phyloP scores from a whole-genome alignment of 2,888 invertebrate species.

The Myopa tessellatipennis region DNA sequence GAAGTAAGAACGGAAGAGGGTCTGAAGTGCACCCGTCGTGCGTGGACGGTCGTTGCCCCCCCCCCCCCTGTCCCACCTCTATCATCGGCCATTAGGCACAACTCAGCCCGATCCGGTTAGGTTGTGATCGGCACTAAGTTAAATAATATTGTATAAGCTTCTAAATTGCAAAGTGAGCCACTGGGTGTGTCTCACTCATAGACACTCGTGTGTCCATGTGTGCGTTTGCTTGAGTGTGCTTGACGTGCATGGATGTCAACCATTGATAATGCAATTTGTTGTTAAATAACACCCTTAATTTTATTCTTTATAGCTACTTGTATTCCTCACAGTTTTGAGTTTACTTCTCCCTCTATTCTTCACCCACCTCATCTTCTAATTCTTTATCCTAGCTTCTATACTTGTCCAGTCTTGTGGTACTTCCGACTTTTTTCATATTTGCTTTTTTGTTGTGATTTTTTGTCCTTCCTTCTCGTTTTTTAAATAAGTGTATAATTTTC shows the following conservation, averaged over 20 bases:
- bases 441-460: neutral
- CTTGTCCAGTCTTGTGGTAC: neutral
- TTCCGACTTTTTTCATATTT: neutral
- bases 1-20: neutral
- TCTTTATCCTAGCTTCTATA: neutral
- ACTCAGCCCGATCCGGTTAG: too few relatives aligned
- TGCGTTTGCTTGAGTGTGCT: conserved; percentile 5
- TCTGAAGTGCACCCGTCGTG: too few relatives aligned
- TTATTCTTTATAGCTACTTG: neutral
- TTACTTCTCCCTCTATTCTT: neutral
- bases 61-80: too few relatives aligned
- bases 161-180: conserved; percentile 25
- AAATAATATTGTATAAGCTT: conserved; percentile 25
- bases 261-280: conserved; percentile 37
- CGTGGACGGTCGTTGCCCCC: too few relatives aligned
- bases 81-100: too few relatives aligned
- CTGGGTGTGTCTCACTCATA: neutral
- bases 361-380: neutral
- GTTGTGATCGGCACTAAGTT: neutral
- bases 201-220: conserved; percentile 1
- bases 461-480: neutral
- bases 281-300: conserved; percentile 35
- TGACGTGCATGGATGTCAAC: conserved; percentile 5
- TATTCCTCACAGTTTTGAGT: neutral
- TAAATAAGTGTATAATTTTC: conserved; percentile 21